Conservation (phyloP, 2,888 invertebrate genomes). For the Pycnomerus fuliginosus region DNA sequence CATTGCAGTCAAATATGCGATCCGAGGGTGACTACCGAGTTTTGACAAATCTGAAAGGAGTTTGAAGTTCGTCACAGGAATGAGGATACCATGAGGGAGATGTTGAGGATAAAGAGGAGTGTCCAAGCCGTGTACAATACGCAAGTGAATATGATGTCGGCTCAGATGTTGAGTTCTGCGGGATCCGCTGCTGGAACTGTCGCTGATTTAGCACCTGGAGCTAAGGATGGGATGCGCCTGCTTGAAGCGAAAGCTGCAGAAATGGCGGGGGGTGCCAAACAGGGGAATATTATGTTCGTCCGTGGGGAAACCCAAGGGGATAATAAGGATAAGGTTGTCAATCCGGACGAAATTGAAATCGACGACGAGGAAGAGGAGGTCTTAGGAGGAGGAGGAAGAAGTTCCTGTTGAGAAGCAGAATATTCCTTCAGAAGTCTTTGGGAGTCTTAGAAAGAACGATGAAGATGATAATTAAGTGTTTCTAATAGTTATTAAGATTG, state of each 20-base stretch:
- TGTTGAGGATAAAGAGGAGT: constrained; percentile 95
- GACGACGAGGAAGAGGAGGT: constrained; percentile 68
- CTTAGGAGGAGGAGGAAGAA: constrained; percentile 58
- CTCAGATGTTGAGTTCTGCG: constrained; percentile 88
- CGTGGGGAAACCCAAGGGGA: constrained; percentile 82
- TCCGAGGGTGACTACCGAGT: constrained; percentile 91
- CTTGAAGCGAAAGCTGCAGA: constrained; percentile 81
- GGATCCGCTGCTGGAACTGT: constrained; percentile 66
- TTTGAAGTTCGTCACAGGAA: constrained; percentile 99
- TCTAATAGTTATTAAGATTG: too few relatives aligned
- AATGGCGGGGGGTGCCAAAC: constrained; percentile 54
- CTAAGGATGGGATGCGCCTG: constrained; percentile 85
- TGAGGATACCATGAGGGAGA: constrained; percentile 98
- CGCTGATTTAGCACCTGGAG: constrained; percentile 72
- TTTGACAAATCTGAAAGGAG: constrained; percentile 99
- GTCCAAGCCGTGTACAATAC: constrained; percentile 98
- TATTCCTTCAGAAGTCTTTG: constrained; percentile 91
- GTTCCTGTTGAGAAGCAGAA: constrained; percentile 80
- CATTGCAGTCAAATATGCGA: constrained; percentile 99
- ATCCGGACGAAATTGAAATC: constrained; percentile 88
- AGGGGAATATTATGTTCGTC: constrained; percentile 78
- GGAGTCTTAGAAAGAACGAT: constrained; percentile 63
- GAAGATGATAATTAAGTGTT: constrained; percentile 40
- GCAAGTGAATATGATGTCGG: constrained; percentile 98
- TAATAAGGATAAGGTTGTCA: constrained; percentile 63